Evolutionary conservation across 2,888 invertebrate genomes (phyloP), one percentile per base, ranked within the genome.

Genomic region (Drosophila setosimentum): DNA sequence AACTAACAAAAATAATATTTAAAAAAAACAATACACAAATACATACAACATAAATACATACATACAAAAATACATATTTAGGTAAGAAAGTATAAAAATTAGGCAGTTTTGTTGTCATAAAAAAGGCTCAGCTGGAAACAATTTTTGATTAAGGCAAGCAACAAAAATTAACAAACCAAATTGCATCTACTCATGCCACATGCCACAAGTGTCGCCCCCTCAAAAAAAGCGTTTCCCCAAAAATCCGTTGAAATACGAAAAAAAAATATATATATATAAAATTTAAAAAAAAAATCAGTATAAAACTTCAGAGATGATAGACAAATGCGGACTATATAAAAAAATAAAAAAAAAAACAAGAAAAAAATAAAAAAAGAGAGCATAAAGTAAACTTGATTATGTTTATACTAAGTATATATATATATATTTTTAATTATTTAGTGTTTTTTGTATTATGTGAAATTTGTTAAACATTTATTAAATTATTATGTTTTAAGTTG

Each of bases 391-490:
- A 80, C 78, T 83, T 90, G 84, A 90, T 90, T 90, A 80, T 90
- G 89, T 89, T 90, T 87, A 89, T 87, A 85, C 80, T 88, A 86
- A 83, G 87, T 76, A 89, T 73, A 86, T 83, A 89, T 86, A 81
- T 73, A 84, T 76, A 80, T 83, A 79, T 89, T 87, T 87, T 87
- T 87, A 87, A 87, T 87, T 83, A 84, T 87, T 84, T 86, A 86
- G 90, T 90, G 89, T 90, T 89, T 85, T 90, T 86, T 90, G 87
- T 86, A 90, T 80, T 89, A 86, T 90, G 87, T 89, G 79, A 86
- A 90, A 86, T 90, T 90, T 89, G 87, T 86, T 90, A 90, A 89
- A 86, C 90, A 88, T 90, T 85, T 85, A 90, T 85, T 85, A 90
- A 90, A 85, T 88, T 85, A 90, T 85, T 85, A 85, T 80, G 85